Percentiles rank a stretch among this genome's conserved stretches.
phyloP scores from a whole-genome alignment of 2,113 vertebrate species.

The Megaceryle torquata region DNA sequence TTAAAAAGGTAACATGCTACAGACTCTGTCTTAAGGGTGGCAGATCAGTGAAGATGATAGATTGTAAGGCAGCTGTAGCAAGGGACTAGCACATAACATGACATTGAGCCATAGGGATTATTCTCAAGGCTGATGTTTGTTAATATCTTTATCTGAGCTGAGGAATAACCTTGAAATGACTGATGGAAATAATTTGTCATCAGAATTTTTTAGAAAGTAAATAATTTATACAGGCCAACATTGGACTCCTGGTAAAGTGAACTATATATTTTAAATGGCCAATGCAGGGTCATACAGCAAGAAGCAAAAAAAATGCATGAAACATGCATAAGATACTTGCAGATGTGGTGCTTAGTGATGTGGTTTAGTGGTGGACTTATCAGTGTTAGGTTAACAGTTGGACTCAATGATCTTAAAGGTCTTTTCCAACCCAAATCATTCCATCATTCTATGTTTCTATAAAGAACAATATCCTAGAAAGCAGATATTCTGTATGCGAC shows the following conservation, averaged over 20 bases:
- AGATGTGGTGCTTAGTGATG: background rate
- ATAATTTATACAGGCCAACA: background rate
- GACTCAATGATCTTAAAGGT: background rate
- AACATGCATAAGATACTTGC: background rate
- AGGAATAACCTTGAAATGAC: background rate
- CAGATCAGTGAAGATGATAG: background rate
- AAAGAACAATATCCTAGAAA: background rate
- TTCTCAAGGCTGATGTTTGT: background rate
- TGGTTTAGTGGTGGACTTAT: background rate
- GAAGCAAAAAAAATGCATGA: background rate
- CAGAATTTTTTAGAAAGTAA: background rate
- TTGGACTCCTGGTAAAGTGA: background rate
- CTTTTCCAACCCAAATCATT: background rate
- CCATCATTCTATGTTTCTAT: background rate
- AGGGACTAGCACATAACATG: background rate
- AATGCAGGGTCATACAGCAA: background rate
- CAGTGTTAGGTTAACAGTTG: background rate
- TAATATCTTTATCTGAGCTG: background rate
- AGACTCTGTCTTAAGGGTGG: background rate
- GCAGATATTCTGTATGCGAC: background rate
- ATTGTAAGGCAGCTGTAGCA: background rate
- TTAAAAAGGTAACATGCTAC: background rate
- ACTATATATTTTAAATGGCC: background rate
- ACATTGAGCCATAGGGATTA: background rate
- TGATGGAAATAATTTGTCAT: background rate